Evolutionary conservation across 2,113 vertebrate genomes (phyloP).

Genomic region (Mesembrinibis cayennensis): DNA sequence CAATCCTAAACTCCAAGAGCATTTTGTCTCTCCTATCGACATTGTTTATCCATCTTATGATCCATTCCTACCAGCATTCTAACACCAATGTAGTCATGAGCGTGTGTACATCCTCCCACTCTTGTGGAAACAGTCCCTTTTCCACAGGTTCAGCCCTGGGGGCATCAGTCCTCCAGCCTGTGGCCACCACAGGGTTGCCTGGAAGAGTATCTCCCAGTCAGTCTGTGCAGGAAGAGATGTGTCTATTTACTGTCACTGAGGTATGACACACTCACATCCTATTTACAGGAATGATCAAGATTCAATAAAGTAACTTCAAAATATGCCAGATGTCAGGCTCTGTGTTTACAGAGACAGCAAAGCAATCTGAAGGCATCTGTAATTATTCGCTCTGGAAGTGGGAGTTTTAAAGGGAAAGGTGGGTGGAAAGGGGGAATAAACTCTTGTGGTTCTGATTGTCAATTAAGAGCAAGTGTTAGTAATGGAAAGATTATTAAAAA

Average conservation of each 20-base stretch:
- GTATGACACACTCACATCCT: neutral
- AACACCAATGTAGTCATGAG: neutral
- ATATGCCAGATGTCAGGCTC: slow-evolving; percentile 35
- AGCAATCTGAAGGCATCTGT: neutral
- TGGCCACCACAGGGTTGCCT: neutral
- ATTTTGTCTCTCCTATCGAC: neutral
- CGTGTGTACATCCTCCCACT: rapidly evolving
- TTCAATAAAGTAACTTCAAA: slow-evolving; percentile 20
- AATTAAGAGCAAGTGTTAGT: neutral
- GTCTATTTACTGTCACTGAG: neutral
- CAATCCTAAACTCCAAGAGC: neutral
- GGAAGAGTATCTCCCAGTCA: neutral
- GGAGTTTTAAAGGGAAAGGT: slow-evolving; percentile 23
- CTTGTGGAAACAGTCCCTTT: rapidly evolving
- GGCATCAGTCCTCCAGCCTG: neutral
- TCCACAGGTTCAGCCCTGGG: neutral
- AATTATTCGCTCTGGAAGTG: neutral
- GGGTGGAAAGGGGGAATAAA: neutral
- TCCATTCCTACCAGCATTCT: neutral
- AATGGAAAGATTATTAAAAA: neutral
- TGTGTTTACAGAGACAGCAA: neutral
- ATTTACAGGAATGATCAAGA: neutral
- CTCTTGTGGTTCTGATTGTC: neutral
- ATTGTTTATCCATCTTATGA: neutral
- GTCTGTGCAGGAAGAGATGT: neutral